phyloP scores from a whole-genome alignment of 1,140 invertebrate genomes.

The Mizuhopecten yessoensis region DNA sequence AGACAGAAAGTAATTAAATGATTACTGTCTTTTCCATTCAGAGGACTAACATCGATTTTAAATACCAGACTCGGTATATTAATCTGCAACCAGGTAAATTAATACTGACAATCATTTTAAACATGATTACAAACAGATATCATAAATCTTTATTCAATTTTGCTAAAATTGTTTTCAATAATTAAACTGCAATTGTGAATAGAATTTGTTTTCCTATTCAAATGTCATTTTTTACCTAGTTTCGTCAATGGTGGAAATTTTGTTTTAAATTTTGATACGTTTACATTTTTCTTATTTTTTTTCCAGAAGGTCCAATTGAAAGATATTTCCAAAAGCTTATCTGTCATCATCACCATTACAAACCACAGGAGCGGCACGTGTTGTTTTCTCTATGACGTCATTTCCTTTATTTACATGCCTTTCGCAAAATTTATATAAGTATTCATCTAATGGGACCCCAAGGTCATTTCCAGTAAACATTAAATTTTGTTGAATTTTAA shows the following conservation, averaged over 20 bases:
- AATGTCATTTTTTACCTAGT: not conserved
- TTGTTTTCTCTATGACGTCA: not conserved
- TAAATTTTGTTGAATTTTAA: not conserved
- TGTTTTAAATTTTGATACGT: too few species aligned
- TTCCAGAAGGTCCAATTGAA: not conserved
- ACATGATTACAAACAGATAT: not conserved
- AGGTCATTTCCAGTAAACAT: not conserved
- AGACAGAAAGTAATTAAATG: too few species aligned
- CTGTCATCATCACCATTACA: not conserved
- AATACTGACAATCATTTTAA: not conserved
- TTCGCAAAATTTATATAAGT: not conserved
- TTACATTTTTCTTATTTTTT: too few species aligned
- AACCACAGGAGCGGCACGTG: not conserved
- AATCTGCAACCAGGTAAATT: too few species aligned
- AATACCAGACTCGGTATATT: too few species aligned
- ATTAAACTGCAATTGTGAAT: too few species aligned
- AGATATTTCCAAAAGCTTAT: not conserved
- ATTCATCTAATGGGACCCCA: not conserved
- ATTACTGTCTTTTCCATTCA: too few species aligned
- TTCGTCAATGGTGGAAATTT: too few species aligned
- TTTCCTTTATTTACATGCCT: not conserved
- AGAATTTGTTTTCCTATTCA: too few species aligned
- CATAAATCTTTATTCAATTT: too few species aligned
- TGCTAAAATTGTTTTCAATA: too few species aligned
- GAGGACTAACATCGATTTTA: too few species aligned